These are phyloP conservation scores for Hemiprocne comata DNA, from an alignment of 2,113 vertebrate genomes.

Conservation along the genomic window DNA sequence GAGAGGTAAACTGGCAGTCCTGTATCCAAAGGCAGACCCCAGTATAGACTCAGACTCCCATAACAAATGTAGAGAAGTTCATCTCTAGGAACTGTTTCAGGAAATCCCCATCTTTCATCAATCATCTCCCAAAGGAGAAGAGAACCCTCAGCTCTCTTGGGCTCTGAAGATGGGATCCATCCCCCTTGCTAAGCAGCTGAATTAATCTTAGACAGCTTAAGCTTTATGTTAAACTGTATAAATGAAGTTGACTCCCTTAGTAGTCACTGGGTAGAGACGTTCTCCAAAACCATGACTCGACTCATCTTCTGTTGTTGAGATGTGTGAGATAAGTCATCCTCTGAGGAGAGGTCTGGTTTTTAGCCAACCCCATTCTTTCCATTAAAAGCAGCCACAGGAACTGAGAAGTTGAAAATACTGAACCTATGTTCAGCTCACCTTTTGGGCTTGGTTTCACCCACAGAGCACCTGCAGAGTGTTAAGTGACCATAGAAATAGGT, in stretches of 20 bases:
- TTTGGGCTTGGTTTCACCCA: not conserved
- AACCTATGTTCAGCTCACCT: not conserved
- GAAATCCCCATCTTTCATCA: not conserved
- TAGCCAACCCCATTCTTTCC: not conserved
- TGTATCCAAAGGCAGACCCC: not conserved
- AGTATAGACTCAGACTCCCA: not conserved
- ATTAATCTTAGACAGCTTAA: not conserved
- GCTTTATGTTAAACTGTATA: not conserved
- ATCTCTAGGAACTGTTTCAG: not conserved
- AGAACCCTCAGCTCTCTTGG: not conserved
- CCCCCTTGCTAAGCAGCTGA: not conserved
- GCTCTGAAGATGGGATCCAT: not conserved
- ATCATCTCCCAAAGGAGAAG: not conserved
- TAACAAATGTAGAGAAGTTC: not conserved
- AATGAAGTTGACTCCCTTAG: not conserved
- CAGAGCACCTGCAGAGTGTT: not conserved
- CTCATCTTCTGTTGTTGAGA: not conserved
- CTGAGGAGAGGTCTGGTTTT: not conserved
- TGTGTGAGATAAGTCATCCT: not conserved
- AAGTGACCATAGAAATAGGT: not conserved
- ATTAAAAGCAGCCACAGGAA: not conserved
- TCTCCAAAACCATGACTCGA: not conserved
- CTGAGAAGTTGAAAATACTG: not conserved
- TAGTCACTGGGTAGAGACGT: not conserved
- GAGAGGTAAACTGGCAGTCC: not conserved